These are phyloP conservation scores for Heliconius hermathena DNA, from an alignment of 1,140 invertebrate species.

Conservation along the genomic window DNA sequence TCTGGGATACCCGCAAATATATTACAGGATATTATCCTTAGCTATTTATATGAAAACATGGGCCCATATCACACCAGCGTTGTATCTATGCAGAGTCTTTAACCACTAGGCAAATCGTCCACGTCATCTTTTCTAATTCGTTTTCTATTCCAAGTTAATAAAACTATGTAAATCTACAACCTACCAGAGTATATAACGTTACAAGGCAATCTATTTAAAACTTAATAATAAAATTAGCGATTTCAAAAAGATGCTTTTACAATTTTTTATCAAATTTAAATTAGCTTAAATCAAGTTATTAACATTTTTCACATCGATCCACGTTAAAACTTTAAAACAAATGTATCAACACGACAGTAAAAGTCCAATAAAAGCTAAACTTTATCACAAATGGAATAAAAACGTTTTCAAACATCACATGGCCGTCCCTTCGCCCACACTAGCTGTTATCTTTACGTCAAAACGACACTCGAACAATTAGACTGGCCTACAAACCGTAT, in stretches of 20 bases:
- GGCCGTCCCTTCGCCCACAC: slow-evolving; percentile 67
- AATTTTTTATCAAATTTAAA: too few relatives aligned
- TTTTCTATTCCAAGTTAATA: not conserved
- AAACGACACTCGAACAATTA: slow-evolving; percentile 54
- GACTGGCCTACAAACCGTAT: slow-evolving; percentile 47
- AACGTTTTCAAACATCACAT: slow-evolving; percentile 70
- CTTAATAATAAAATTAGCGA: too few relatives aligned
- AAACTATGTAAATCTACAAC: not conserved
- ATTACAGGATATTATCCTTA: not conserved
- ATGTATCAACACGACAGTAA: too few relatives aligned
- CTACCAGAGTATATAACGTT: not conserved
- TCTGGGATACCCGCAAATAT: not conserved
- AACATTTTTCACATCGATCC: too few relatives aligned
- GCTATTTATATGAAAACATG: not conserved
- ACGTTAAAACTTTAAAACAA: too few relatives aligned
- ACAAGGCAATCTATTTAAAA: too few relatives aligned
- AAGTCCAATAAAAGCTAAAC: not conserved
- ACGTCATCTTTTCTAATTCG: not conserved
- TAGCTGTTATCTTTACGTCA: slow-evolving; percentile 62
- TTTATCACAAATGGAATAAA: slow-evolving; percentile 33
- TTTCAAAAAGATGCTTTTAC: too few relatives aligned
- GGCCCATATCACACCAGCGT: not conserved
- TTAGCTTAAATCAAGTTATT: too few relatives aligned
- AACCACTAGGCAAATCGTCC: not conserved
- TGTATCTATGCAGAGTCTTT: not conserved